A percentile compares a stretch with the other conserved stretches of the same genome.
phyloP scores from a whole-genome alignment of 2,888 invertebrate species.

The Temnothorax ravouxi region DNA sequence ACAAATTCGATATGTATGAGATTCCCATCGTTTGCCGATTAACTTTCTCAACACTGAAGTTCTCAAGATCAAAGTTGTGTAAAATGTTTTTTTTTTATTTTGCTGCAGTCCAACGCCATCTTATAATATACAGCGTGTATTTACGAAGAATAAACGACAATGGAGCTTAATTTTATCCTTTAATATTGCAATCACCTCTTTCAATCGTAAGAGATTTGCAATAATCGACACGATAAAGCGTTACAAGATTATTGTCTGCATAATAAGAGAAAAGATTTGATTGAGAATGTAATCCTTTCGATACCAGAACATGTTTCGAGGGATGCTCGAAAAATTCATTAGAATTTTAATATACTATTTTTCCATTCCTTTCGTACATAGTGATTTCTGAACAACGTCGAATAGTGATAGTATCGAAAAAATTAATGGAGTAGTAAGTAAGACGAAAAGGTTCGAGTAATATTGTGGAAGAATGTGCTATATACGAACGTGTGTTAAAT shows the following conservation, averaged over 20 bases:
- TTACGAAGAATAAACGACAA: conserved; percentile 13
- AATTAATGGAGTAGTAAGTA: neutral
- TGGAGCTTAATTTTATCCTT: conserved; percentile 24
- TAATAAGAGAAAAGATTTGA: neutral
- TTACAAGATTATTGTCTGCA: neutral
- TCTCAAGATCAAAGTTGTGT: neutral
- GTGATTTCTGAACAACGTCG: neutral
- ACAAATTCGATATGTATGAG: neutral
- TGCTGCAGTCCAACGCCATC: neutral
- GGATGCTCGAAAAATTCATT: neutral
- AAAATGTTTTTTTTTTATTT: neutral
- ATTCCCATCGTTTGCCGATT: neutral
- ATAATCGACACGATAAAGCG: neutral
- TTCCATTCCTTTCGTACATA: neutral
- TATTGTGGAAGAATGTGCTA: conserved; percentile 1
- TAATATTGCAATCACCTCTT: conserved; percentile 6
- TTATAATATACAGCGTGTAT: neutral
- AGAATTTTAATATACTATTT: neutral
- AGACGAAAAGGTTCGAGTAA: neutral
- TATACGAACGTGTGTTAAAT: conserved; percentile 9
- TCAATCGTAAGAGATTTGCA: neutral
- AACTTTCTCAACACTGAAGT: neutral
- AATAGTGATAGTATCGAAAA: conserved; percentile 29
- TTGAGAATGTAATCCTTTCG: neutral
- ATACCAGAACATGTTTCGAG: conserved; percentile 6